Evolutionary conservation across 1,140 invertebrate genomes (phyloP), one percentile per base, ranked within the genome.

Genomic region (Drosophila seguyi): DNA sequence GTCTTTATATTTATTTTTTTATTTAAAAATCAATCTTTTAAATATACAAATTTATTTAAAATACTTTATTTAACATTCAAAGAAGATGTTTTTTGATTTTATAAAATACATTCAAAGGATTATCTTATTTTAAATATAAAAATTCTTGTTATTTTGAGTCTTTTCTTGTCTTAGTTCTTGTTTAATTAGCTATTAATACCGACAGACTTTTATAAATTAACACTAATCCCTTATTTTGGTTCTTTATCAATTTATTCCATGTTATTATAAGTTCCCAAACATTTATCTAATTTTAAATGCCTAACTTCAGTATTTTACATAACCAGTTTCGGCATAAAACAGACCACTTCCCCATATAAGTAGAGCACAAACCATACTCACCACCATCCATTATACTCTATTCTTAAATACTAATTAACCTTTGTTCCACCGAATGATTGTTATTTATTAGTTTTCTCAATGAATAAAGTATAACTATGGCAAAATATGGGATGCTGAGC

Each of bases 401-500:
- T 65, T 4, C 16, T 55, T 38, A 55, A 60, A 61, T 31, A 42
- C 41, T 65, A 61, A 65, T 61, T 61, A 65, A 65, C 58, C 27
- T 34, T 42, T 61, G 56, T 65, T 42, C 20, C 20, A 20, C 56
- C 61, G 31, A 61, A 61, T 34, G n/a, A 61, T 14, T 61, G 38
- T 65, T 34, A 61, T 65, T 65, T 65, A 61, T 65, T 39, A 65
- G 22, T 18, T 34, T 22, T 22, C 56, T 20, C 38, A 60, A 65
- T 65, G 59, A 47, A 39, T 38, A 71, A 71, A 27, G 36, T 36
- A 71, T 71, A 71, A 48, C 42, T 27, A 67, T 16, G 25, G 41
- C 47, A 73, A 81, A 71, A 47, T 47, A 87, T 71, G 55, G 59
- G 63, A 44, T 73, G 60, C 42, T 52, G 80, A 81, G 81, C 85